Conservation (phyloP, 2,113 vertebrate species). For the Myotis lucifugus region DNA sequence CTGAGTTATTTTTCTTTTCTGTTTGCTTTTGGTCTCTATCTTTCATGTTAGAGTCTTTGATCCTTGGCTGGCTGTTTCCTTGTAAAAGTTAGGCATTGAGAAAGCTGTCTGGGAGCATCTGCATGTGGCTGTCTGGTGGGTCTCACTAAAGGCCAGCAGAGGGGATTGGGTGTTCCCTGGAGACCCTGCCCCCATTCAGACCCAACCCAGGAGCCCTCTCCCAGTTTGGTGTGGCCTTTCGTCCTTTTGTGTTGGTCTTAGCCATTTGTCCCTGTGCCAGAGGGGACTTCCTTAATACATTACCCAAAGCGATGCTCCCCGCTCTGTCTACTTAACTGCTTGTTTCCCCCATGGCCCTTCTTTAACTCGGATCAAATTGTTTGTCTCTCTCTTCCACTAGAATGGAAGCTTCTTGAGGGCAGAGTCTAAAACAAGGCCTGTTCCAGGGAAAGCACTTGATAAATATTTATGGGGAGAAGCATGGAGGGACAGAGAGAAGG, state of each 20-base stretch:
- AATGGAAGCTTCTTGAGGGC: background rate
- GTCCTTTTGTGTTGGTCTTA: accelerated
- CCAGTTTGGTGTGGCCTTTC: background rate
- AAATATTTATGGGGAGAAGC: background rate
- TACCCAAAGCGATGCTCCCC: background rate
- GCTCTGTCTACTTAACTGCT: background rate
- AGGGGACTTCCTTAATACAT: background rate
- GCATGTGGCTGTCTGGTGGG: background rate
- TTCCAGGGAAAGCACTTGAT: background rate
- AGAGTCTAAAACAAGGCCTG: background rate
- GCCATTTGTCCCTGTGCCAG: no score
- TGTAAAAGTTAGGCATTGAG: background rate
- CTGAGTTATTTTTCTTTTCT: background rate
- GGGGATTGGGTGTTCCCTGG: background rate
- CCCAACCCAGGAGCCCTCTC: background rate
- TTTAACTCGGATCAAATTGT: background rate
- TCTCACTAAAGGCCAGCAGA: background rate
- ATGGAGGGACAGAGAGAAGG: background rate
- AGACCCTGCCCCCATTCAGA: background rate
- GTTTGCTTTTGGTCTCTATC: background rate
- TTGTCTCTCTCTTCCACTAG: background rate
- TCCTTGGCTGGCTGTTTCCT: background rate
- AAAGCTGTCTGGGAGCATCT: background rate
- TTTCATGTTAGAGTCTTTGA: background rate
- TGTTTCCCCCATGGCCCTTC: background rate